These are phyloP conservation scores for Alfaro cultratus DNA, from an alignment of 2,797 vertebrate genomes.

Conservation along the genomic window DNA sequence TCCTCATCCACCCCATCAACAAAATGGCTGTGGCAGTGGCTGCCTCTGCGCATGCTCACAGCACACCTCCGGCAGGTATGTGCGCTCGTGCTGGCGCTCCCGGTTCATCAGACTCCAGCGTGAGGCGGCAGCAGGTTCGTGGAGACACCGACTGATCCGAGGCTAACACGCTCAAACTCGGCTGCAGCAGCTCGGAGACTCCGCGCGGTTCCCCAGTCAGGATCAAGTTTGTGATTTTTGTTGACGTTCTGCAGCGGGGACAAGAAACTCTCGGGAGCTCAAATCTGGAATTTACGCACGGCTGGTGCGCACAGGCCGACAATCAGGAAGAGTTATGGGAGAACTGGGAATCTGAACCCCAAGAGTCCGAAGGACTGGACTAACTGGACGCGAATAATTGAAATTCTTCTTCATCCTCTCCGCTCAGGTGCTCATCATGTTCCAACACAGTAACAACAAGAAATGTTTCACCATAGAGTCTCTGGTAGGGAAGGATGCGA, in stretches of 20 bases:
- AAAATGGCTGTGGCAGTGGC: conserved; percentile 72
- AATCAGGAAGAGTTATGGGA: conserved; percentile 62
- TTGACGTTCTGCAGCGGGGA: conserved; percentile 22
- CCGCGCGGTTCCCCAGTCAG: neutral
- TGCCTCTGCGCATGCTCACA: conserved; percentile 78
- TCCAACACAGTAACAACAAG: conserved; percentile 76
- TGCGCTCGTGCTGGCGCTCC: conserved; percentile 29
- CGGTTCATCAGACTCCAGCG: conserved; percentile 56
- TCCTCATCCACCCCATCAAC: conserved; percentile 31
- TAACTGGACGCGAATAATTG: conserved; percentile 19
- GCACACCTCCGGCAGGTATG: conserved; percentile 83
- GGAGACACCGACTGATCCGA: conserved; percentile 35
- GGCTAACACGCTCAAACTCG: neutral
- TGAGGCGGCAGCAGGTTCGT: conserved; percentile 47
- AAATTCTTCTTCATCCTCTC: neutral
- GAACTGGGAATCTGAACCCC: conserved; percentile 49
- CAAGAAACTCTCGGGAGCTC: conserved; percentile 28
- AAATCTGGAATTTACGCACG: conserved; percentile 13
- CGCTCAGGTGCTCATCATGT: conserved; percentile 68
- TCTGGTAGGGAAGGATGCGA: conserved; percentile 82
- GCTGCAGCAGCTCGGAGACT: conserved; percentile 1
- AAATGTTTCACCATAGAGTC: conserved; percentile 87
- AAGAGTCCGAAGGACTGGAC: conserved; percentile 31
- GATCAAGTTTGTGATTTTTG: conserved; percentile 5
- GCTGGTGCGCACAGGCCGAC: conserved; percentile 40